A percentile compares a stretch with the other conserved stretches of the same genome.
Evolutionary conservation across 1,140 invertebrate genomes (phyloP).

Genomic region (Agrypnia vestita): DNA sequence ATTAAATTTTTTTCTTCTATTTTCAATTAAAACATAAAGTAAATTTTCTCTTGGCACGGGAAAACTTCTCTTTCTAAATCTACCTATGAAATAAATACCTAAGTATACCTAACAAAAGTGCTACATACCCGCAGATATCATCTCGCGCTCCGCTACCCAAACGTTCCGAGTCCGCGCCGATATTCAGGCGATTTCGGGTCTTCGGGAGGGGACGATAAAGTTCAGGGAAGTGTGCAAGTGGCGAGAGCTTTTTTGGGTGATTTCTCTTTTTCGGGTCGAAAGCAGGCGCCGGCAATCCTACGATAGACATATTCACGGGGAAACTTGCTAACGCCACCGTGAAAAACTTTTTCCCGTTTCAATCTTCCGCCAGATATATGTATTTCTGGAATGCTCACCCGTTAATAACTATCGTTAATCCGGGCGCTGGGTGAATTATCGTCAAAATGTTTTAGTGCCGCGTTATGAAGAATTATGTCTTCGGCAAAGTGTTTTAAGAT

Average conservation of each 20-base stretch:
- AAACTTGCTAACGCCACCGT: slow-evolving; percentile 62
- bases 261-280: slow-evolving; percentile 60
- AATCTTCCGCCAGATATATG: slow-evolving; percentile 59
- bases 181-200: background rate
- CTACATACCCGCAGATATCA: slow-evolving; percentile 59
- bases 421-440: slow-evolving; percentile 55
- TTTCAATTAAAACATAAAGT: background rate
- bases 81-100: slow-evolving; percentile 62
- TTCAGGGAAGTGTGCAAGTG: slow-evolving; percentile 33
- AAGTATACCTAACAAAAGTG: slow-evolving; percentile 60
- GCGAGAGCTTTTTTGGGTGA: slow-evolving; percentile 53
- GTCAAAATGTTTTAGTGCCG: slow-evolving; percentile 39
- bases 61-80: slow-evolving; percentile 60
- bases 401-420: slow-evolving; percentile 60
- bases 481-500: slow-evolving; percentile 57
- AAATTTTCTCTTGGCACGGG: slow-evolving; percentile 48
- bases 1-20: too few relatives aligned
- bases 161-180: slow-evolving; percentile 35
- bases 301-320: slow-evolving; percentile 62
- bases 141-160: slow-evolving; percentile 40
- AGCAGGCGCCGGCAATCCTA: slow-evolving; percentile 61
- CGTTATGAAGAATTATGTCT: slow-evolving; percentile 58
- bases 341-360: slow-evolving; percentile 62
- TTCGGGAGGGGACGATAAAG: slow-evolving; percentile 7
- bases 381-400: slow-evolving; percentile 59